A percentile compares a stretch with the other conserved stretches of the same genome.
phyloP scores from a whole-genome alignment of 2,113 vertebrate genomes.

The Thomomys bottae region DNA sequence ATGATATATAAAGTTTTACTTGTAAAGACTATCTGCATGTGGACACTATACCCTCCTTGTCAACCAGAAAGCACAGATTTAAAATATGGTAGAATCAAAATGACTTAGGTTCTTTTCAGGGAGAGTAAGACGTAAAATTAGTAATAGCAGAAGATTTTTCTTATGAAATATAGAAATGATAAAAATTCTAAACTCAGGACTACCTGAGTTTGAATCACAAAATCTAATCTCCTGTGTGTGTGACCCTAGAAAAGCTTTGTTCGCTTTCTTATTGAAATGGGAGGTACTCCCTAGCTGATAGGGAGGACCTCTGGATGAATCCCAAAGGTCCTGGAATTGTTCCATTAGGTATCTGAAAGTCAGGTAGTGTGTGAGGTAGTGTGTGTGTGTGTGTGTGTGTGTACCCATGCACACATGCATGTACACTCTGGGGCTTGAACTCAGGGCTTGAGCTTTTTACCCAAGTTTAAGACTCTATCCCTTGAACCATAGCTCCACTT shows the following conservation, averaged over 20 bases:
- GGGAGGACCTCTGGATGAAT: neutral
- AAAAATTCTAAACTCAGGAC: neutral
- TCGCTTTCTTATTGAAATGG: constrained; percentile 42
- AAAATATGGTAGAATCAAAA: neutral
- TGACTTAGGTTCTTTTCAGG: neutral
- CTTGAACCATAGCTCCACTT: too few relatives aligned
- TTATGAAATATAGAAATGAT: neutral
- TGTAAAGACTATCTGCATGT: neutral
- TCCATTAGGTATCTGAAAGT: neutral
- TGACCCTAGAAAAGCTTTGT: neutral
- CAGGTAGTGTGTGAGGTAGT: neutral
- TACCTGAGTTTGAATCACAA: neutral
- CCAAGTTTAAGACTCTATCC: too few relatives aligned
- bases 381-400: too few relatives aligned
- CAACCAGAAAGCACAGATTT: neutral
- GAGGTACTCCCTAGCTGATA: neutral
- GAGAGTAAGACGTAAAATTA: neutral
- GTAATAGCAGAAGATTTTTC: neutral
- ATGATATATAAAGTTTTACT: neutral
- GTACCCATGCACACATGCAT: too few relatives aligned
- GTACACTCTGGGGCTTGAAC: too few relatives aligned
- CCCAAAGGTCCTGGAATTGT: neutral
- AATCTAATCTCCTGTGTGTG: neutral
- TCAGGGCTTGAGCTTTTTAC: too few relatives aligned
- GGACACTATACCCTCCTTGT: too few relatives aligned